These are phyloP conservation scores for Drosophila yakuba DNA, from an alignment of 1,140 invertebrate species.

Conservation along the genomic window DNA sequence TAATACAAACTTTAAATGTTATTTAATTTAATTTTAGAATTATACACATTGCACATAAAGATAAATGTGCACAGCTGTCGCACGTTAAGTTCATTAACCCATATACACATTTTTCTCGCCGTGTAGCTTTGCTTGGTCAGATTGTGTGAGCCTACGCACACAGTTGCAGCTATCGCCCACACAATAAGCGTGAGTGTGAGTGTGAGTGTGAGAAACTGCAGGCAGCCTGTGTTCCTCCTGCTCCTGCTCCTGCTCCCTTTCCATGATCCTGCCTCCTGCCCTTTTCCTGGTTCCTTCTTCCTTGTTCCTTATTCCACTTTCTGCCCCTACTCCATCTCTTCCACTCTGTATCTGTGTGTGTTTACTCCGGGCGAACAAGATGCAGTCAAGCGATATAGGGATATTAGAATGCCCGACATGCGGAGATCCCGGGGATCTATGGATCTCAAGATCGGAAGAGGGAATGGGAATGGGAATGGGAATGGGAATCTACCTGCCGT, in stretches of 20 bases:
- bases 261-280: constrained; percentile 12
- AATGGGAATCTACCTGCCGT: constrained; percentile 56
- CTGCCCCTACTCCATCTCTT: neutral
- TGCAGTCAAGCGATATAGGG: constrained; percentile 72
- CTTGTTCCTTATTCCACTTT: constrained; percentile 9
- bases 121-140: constrained; percentile 52
- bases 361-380: constrained; percentile 51
- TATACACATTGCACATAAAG: too few species aligned
- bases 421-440: constrained; percentile 13
- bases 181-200: constrained; percentile 45
- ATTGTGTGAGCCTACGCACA: constrained; percentile 49
- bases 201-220: constrained; percentile 74
- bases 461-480: too few species aligned
- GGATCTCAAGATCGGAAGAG: constrained; percentile 1
- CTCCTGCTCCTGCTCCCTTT: constrained; percentile 13
- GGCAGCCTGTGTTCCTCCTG: constrained; percentile 34
- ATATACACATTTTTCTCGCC: constrained; percentile 34
- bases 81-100: neutral
- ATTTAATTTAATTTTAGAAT: too few species aligned
- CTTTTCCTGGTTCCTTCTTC: constrained; percentile 30
- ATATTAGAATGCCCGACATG: constrained; percentile 66
- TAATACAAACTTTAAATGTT: too few species aligned
- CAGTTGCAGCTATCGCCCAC: constrained; percentile 52
- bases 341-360: neutral
- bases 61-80: too few species aligned